Percentiles rank a stretch among this genome's conserved stretches.
Conservation (phyloP, 2,113 vertebrate species). For the Macrotus californicus region DNA sequence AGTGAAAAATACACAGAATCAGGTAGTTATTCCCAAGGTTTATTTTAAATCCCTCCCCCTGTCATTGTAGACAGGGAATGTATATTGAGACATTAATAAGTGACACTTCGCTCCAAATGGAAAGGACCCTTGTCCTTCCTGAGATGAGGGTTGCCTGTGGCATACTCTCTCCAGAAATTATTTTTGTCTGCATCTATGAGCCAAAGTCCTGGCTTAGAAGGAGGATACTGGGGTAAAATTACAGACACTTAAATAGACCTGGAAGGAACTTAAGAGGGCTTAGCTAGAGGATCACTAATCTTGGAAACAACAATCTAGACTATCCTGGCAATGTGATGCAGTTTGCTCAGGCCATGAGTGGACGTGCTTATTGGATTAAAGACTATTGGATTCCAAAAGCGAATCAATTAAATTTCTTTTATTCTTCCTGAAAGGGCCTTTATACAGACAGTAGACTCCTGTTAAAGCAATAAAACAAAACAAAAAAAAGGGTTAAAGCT, state of each 20-base stretch:
- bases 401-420: background rate
- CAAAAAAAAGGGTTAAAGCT: background rate
- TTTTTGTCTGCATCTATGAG: constrained; percentile 38
- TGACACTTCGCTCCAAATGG: background rate
- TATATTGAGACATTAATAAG: background rate
- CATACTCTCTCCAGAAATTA: background rate
- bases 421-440: background rate
- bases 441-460: background rate
- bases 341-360: background rate
- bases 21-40: background rate
- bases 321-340: background rate
- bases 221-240: constrained; percentile 37
- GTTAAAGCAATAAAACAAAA: background rate
- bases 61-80: background rate
- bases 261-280: constrained; percentile 33
- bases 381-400: background rate
- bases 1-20: background rate
- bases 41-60: background rate
- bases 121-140: background rate
- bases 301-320: constrained; percentile 17
- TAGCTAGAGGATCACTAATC: background rate
- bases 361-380: background rate
- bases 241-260: constrained; percentile 61
- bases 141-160: background rate
- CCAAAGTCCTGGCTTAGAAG: constrained; percentile 33